phyloP scores from a whole-genome alignment of 2,113 vertebrate genomes.

The Aythya baeri region DNA sequence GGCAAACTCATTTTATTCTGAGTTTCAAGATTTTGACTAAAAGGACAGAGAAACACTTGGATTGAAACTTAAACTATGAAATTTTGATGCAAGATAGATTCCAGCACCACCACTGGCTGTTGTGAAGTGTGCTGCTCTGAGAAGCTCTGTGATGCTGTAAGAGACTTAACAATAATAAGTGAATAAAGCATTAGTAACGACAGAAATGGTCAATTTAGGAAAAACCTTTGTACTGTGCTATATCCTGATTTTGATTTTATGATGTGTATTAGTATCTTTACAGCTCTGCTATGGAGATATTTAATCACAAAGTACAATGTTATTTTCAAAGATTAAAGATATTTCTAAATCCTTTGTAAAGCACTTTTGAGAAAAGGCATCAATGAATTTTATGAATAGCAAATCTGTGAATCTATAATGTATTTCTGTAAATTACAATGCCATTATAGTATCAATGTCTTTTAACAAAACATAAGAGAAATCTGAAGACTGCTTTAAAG shows the following conservation, averaged over 20 bases:
- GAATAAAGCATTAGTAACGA: background rate
- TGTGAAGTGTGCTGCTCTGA: background rate
- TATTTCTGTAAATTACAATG: conserved; percentile 35
- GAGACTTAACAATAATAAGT: background rate
- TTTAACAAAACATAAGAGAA: conserved; percentile 37
- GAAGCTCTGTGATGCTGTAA: background rate
- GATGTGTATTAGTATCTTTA: background rate
- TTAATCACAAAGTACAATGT: background rate
- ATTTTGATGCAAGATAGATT: background rate
- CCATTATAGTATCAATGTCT: background rate
- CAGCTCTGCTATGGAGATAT: background rate
- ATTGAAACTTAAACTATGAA: background rate
- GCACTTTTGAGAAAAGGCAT: conserved; percentile 8
- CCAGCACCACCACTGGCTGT: background rate
- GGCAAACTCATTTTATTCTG: background rate
- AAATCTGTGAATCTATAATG: background rate
- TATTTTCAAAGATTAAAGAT: conserved; percentile 8
- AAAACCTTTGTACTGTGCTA: background rate
- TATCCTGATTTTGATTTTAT: background rate
- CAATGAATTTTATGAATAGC: background rate
- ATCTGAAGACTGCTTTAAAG: conserved; percentile 12
- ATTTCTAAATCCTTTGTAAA: background rate
- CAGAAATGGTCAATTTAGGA: background rate
- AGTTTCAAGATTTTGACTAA: background rate
- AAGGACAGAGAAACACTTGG: background rate